Conservation (phyloP, 2,113 vertebrate species). For the Camelus bactrianus region DNA sequence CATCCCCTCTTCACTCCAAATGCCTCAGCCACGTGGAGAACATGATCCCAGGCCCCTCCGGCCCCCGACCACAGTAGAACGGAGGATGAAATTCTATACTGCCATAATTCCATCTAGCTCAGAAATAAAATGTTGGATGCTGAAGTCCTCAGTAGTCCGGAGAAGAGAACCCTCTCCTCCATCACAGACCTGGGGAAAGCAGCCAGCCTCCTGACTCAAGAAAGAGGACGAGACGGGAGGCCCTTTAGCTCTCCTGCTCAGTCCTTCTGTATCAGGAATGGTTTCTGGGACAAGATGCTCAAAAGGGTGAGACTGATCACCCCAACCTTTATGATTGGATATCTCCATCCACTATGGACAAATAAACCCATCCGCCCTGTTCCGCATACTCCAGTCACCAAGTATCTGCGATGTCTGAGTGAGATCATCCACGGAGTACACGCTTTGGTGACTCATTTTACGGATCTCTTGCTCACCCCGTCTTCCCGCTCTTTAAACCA, state of each 20-base stretch:
- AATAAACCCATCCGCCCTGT: too few species aligned
- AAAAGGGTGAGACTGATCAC: neutral
- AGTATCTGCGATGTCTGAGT: neutral
- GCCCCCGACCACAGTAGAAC: neutral
- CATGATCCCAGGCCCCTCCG: neutral
- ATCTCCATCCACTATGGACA: neutral
- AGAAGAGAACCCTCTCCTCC: neutral
- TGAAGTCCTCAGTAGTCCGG: neutral
- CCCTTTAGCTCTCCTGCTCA: neutral
- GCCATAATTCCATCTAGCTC: neutral
- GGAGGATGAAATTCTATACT: neutral
- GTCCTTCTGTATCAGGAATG: neutral
- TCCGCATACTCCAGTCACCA: neutral
- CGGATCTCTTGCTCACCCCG: neutral
- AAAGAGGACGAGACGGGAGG: neutral
- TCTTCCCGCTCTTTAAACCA: constrained; percentile 61
- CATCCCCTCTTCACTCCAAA: neutral
- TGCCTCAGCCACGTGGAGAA: neutral
- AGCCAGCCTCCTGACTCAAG: neutral
- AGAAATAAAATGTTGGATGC: neutral
- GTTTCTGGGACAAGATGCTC: neutral
- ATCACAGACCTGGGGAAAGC: neutral
- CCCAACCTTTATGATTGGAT: too few species aligned
- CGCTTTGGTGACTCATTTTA: neutral
- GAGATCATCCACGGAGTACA: neutral